phyloP scores from a whole-genome alignment of 2,888 invertebrate species.

The Platycnemis pennipes region DNA sequence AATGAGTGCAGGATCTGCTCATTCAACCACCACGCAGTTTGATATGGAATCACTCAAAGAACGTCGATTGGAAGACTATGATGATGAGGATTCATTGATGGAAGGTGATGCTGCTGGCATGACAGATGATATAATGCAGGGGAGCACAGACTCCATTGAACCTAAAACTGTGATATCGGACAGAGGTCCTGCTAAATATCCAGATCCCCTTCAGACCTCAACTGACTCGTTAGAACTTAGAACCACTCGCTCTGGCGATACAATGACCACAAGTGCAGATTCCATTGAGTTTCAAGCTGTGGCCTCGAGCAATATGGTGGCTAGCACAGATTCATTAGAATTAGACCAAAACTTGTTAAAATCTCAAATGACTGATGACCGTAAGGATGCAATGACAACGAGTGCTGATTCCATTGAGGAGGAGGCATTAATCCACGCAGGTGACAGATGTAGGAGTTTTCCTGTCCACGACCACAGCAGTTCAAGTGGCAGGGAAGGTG shows the following conservation, averaged over 20 bases:
- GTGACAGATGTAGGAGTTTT: not conserved
- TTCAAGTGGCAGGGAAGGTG: slow-evolving; percentile 79
- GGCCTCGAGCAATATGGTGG: slow-evolving; percentile 78
- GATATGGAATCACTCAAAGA: slow-evolving; percentile 68
- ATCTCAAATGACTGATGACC: slow-evolving; percentile 73
- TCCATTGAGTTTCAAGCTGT: slow-evolving; percentile 80
- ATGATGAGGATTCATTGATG: slow-evolving; percentile 74
- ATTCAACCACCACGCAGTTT: slow-evolving; percentile 68
- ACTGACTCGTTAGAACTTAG: slow-evolving; percentile 81
- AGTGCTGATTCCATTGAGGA: slow-evolving; percentile 80
- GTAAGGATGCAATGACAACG: slow-evolving; percentile 74
- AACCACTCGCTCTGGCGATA: slow-evolving; percentile 76
- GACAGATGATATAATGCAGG: slow-evolving; percentile 81
- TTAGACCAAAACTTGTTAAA: slow-evolving; percentile 76
- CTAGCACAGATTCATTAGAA: slow-evolving; percentile 81
- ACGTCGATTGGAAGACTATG: slow-evolving; percentile 59
- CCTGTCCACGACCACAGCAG: slow-evolving; percentile 78
- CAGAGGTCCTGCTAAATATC: slow-evolving; percentile 74
- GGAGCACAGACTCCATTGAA: slow-evolving; percentile 80
- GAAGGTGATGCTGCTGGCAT: slow-evolving; percentile 76
- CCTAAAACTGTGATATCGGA: slow-evolving; percentile 57
- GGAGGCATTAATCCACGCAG: slow-evolving; percentile 76
- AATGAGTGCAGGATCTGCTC: slow-evolving; percentile 68
- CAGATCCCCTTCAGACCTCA: slow-evolving; percentile 79
- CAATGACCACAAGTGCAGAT: slow-evolving; percentile 76